phyloP scores from a whole-genome alignment of 2,888 invertebrate species.

The Eudemis profundana region DNA sequence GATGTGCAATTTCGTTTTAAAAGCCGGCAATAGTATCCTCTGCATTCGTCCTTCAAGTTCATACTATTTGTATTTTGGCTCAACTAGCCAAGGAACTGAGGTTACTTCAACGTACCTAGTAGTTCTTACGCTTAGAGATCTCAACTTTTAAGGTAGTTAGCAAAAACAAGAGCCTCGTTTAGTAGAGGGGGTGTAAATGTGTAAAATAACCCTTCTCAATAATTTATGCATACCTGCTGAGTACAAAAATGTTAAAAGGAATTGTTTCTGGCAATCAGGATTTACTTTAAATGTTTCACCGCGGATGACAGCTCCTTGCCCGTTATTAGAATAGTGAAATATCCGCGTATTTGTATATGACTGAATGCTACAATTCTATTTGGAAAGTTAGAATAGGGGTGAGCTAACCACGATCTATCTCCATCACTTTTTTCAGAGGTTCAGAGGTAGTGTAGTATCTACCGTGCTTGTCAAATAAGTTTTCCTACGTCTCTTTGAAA shows the following conservation, averaged over 20 bases:
- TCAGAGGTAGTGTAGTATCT: too few species aligned
- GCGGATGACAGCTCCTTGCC: constrained; percentile 44
- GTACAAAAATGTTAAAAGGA: neutral
- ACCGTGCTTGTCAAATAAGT: too few species aligned
- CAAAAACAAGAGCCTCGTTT: neutral
- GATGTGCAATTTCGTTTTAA: too few species aligned
- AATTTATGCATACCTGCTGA: constrained; percentile 13
- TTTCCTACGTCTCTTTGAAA: too few species aligned
- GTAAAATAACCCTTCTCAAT: constrained; percentile 37
- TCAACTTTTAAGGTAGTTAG: too few species aligned
- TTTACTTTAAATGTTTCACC: constrained; percentile 40
- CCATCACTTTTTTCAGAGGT: too few species aligned
- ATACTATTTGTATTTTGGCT: too few species aligned
- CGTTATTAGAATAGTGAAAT: constrained; percentile 12
- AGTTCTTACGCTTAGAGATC: too few species aligned
- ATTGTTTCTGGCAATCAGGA: constrained; percentile 37
- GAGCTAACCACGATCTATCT: too few species aligned
- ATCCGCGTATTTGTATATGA: neutral
- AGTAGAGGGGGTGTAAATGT: neutral
- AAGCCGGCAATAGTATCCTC: too few species aligned
- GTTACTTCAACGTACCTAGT: neutral
- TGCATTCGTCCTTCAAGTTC: too few species aligned
- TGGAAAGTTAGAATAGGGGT: too few species aligned
- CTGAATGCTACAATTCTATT: neutral
- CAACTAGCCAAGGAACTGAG: neutral